Evolutionary conservation across 2,797 vertebrate species (phyloP).

Genomic region (Galagoides demidoff): DNA sequence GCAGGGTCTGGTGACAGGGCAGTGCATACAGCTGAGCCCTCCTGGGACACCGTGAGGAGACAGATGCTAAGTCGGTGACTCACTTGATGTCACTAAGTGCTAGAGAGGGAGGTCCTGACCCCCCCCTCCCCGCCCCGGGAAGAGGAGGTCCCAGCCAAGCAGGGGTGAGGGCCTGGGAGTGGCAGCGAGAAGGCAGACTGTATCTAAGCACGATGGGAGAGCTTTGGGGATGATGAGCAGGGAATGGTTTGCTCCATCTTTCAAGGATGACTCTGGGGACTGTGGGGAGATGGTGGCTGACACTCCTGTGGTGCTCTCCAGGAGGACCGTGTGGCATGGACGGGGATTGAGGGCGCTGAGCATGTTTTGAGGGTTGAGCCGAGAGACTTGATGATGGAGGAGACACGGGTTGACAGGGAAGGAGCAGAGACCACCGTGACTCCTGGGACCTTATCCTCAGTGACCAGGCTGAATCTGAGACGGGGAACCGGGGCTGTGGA

Average conservation of each 20-base stretch:
- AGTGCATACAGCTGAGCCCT: accelerated
- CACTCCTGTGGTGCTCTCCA: no score
- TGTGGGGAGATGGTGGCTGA: accelerated
- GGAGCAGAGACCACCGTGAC: accelerated
- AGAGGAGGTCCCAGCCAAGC: neutral
- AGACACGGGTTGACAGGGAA: neutral
- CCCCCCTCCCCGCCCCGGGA: no score
- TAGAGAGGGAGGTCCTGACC: neutral
- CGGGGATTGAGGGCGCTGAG: neutral
- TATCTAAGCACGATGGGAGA: neutral
- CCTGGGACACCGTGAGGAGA: accelerated
- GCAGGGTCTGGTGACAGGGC: neutral
- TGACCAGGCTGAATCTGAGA: neutral
- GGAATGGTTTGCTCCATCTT: neutral
- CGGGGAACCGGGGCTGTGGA: no score
- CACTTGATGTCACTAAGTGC: accelerated
- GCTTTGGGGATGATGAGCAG: neutral
- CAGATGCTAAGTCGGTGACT: neutral
- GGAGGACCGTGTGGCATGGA: neutral
- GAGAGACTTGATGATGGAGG: accelerated
- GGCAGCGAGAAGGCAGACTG: neutral
- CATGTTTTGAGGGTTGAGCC: neutral
- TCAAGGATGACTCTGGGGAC: neutral
- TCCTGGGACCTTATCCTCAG: neutral
- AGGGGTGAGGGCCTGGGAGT: neutral